phyloP scores from a whole-genome alignment of 2,113 vertebrate genomes.

The Apteryx mantelli region DNA sequence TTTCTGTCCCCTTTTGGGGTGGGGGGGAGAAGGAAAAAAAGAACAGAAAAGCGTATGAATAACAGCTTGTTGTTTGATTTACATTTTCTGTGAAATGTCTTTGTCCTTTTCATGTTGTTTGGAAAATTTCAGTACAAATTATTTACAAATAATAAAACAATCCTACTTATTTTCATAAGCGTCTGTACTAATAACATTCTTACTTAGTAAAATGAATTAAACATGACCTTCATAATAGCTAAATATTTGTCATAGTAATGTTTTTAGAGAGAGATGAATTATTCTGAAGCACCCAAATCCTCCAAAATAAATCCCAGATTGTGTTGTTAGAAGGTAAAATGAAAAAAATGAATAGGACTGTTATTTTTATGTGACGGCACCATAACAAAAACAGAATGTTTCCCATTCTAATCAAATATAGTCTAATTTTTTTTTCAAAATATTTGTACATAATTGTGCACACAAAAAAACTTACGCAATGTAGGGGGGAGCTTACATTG shows the following conservation, averaged over 20 bases:
- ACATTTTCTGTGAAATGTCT: not conserved
- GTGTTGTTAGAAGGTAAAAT: constrained; percentile 70
- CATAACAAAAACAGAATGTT: not conserved
- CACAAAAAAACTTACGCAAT: not conserved
- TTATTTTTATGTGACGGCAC: not conserved
- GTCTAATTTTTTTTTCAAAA: constrained; percentile 29
- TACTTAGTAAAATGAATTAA: constrained; percentile 79
- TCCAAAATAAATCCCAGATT: constrained; percentile 62
- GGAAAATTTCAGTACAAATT: constrained; percentile 24
- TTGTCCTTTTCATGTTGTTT: constrained; percentile 38
- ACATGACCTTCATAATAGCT: constrained; percentile 51
- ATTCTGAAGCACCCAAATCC: constrained; percentile 66
- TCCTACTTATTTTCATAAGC: constrained; percentile 78
- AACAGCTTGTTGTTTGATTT: not conserved
- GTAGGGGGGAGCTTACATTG: not conserved
- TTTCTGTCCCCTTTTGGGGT: not conserved
- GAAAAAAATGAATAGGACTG: constrained; percentile 3
- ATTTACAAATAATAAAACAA: constrained; percentile 62
- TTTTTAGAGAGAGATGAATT: constrained; percentile 70
- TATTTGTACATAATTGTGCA: not conserved
- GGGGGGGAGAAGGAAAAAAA: not conserved
- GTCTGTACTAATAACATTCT: constrained; percentile 74
- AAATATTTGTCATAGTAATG: constrained; percentile 52
- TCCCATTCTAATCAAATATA: not conserved
- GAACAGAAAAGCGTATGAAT: not conserved